Evolutionary conservation across 2,797 vertebrate species (phyloP).

Genomic region (Strix occidentalis): DNA sequence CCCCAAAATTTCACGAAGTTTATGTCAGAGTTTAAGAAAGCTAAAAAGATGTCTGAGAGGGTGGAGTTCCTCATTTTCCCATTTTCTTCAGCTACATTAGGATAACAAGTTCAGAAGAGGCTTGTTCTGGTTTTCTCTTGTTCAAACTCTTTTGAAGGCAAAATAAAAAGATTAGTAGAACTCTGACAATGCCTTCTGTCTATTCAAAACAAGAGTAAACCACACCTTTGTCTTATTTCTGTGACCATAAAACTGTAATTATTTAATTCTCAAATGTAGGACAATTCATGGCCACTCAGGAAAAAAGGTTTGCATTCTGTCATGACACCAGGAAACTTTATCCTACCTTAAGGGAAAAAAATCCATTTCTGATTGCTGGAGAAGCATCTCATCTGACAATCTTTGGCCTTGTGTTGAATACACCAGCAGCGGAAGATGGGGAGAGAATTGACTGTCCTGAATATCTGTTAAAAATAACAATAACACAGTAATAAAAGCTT

Average conservation of each 20-base stretch:
- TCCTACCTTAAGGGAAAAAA: conserved; percentile 88
- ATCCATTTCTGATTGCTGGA: conserved; percentile 80
- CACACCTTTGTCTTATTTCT: not conserved
- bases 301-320: not conserved
- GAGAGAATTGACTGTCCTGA: conserved; percentile 83
- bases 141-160: not conserved
- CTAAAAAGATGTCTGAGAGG: not conserved
- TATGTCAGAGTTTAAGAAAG: not conserved
- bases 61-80: not conserved
- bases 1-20: rapidly evolving
- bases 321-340: not conserved
- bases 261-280: not conserved
- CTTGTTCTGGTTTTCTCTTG: not conserved
- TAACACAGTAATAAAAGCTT: not conserved
- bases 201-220: not conserved
- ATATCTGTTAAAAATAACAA: conserved; percentile 74
- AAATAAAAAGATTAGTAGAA: not conserved
- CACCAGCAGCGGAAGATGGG: conserved; percentile 78
- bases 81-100: not conserved
- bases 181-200: not conserved
- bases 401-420: conserved; percentile 60
- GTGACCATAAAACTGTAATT: not conserved
- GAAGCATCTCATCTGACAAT: conserved; percentile 75
- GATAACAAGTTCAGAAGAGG: not conserved
- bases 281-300: not conserved